Percentiles rank a stretch among this genome's conserved stretches.
phyloP scores from a whole-genome alignment of 2,113 vertebrate species.

The Nannospalax galili region DNA sequence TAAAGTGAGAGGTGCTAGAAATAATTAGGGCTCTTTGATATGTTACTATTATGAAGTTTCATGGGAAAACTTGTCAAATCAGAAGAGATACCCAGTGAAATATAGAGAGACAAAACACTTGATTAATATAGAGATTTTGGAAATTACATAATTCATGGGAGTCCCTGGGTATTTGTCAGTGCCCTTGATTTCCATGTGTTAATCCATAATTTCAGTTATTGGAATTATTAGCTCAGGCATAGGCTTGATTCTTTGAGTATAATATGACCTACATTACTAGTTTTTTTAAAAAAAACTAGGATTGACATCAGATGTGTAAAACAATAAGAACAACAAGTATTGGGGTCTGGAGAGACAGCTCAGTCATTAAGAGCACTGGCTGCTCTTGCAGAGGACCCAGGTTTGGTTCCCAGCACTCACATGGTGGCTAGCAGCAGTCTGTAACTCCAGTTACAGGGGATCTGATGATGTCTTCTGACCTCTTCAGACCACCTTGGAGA shows the following conservation, averaged over 20 bases:
- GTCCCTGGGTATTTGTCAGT: neutral
- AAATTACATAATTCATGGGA: neutral
- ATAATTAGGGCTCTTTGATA: conserved; percentile 24
- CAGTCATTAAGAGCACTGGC: too few relatives aligned
- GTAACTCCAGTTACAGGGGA: too few relatives aligned
- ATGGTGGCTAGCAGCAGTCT: neutral
- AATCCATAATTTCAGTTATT: neutral
- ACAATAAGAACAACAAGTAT: neutral
- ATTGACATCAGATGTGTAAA: neutral
- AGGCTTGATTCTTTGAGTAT: neutral
- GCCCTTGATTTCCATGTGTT: neutral
- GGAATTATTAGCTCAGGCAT: neutral
- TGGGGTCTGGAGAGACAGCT: too few relatives aligned
- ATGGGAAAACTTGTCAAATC: conserved; percentile 34
- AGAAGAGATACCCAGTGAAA: conserved; percentile 19
- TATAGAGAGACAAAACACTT: neutral
- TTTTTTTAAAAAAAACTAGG: neutral
- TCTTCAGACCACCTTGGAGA: neutral
- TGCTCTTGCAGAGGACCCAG: too few relatives aligned
- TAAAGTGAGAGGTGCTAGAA: conserved; percentile 57
- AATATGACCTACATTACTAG: neutral
- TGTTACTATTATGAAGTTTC: conserved; percentile 36
- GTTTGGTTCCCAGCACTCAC: neutral
- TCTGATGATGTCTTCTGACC: neutral
- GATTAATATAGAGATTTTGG: neutral